Base-by-base conservation (phyloP, 2,797 vertebrate genomes). In the Neoniphon sammara region DNA sequence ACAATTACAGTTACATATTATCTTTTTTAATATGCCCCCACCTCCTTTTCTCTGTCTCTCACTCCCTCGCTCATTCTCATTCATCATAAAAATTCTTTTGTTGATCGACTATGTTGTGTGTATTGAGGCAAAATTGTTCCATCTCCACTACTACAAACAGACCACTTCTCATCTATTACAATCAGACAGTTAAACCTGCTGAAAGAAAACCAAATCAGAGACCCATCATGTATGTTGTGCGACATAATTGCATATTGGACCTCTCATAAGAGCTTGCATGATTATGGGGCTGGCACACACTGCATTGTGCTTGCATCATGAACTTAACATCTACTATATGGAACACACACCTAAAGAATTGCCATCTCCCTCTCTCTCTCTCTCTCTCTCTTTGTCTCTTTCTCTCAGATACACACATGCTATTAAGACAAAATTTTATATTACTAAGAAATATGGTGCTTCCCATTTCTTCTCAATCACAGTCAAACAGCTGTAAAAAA, bases 201-300 rank as follows among this genome's bases (percentile, higher is more conserved):
- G 21, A 72, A 82, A 74, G 52, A 73, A 59, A 42, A 67, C 50
- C 47, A 54, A 81, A 70, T 62, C 2, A 3, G 5, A 56, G 36
- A 57, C n/a, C 34, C 55, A 79, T 76, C 11, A 61, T 71, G 39
- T 63, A 80, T 68, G 60, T 75, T 82, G 76, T 83, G 85, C 39
- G 75, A 52, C 55, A 36, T 80, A 73, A 88, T 78, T 85, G 57
- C 67, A 78, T 76, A 75, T 80, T 25, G 55, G 52, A 70, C 64
- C 36, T 74, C 58, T 30, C 25, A 60, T 82, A 79, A 79, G 31
- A 60, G 56, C 75, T 67, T 47, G 12, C 42, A 17, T 49, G 27
- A 75, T 81, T 79, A 78, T 23, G 30, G n/a, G 17, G 52, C 11
- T 20, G 8, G n/a, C 20, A 7, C 20, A 7, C 10, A 10, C 31